Base-by-base conservation (phyloP, 2,797 vertebrate genomes). In the Lophius americanus region DNA sequence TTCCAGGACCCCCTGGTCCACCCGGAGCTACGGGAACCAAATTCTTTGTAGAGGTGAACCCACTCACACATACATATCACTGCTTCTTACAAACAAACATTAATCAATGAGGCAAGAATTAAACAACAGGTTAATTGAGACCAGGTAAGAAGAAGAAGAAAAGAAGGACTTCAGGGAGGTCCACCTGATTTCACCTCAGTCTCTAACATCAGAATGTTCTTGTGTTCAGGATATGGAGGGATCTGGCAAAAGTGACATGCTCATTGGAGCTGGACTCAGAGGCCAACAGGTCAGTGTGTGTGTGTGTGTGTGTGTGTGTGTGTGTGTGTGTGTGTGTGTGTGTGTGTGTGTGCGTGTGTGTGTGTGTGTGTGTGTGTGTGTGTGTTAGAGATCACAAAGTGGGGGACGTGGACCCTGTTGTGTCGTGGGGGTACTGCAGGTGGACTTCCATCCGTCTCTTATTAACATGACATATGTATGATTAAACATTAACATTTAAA, bases 191-290 rank as follows among this genome's bases (percentile, higher is more conserved):
- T 53, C 3, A 37, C 3, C 7, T 46, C 4, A 14, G 4, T 37
- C 32, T 46, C 10, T 65, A 38, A 68, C 23, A 23, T 2, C 1
- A 3, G 12, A 14, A 13, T 51, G 14, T 75, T 81, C 75, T 75
- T 61, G 3, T 79, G 60, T 68, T 46, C 43, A 98, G 96, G 95
- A 97, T 50, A 86, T 92, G 49, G 96, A 98, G 79, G 96, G 96
- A 60, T 98, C 96, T 47, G 96, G 95, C 46, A 93, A 70, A 54
- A 78, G 65, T 50, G 82, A 82, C 59, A 62, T 88, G 47, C 64
- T 89, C 0, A 70, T 91, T 68, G 91, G 78, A 37, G 73, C 85
- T 76, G 81, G 91, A 67, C 76, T 75, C 47, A 85, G 69, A 51
- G 83, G 81, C 23, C 78, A 90, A 46, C 92, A 90, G 83, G 96